phyloP scores from a whole-genome alignment of 1,140 invertebrate species.

The Drosophila pseudoobscura region DNA sequence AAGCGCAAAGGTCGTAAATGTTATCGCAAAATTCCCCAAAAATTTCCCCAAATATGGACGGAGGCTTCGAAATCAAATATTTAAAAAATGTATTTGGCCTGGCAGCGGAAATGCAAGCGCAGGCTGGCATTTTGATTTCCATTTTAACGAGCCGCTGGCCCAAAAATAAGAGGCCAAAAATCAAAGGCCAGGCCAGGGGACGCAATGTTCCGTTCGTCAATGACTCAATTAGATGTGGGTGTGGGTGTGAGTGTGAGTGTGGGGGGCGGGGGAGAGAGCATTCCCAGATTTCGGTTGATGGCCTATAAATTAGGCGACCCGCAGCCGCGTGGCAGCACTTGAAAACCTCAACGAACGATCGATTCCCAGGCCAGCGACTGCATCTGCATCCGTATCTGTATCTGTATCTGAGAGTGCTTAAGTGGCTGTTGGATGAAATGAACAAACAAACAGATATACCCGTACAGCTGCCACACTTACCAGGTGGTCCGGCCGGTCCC shows the following conservation, averaged over 20 bases:
- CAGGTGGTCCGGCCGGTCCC: conserved; percentile 94
- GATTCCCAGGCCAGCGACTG: conserved; percentile 40
- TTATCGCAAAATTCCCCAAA: conserved; percentile 69
- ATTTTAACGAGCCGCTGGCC: conserved; percentile 61
- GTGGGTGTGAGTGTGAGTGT: neutral
- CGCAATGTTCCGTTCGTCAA: conserved; percentile 47
- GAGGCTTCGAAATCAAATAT: conserved; percentile 47
- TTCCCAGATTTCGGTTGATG: conserved; percentile 38
- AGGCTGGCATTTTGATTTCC: conserved; percentile 51
- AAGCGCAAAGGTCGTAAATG: conserved; percentile 66
- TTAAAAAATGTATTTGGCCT: conserved; percentile 54
- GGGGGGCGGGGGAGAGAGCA: conserved; percentile 16
- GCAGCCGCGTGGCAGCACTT: conserved; percentile 74
- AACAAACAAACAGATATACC: conserved; percentile 35
- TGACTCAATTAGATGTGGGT: conserved; percentile 72
- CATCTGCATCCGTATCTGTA: conserved; percentile 21
- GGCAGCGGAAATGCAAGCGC: conserved; percentile 27
- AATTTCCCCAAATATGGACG: conserved; percentile 66
- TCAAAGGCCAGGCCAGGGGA: conserved; percentile 60
- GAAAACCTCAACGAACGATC: conserved; percentile 59
- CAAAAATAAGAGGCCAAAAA: conserved; percentile 41
- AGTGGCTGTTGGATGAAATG: conserved; percentile 54
- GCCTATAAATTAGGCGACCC: conserved; percentile 74
- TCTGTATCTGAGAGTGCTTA: conserved; percentile 40
- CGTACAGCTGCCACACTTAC: conserved; percentile 84